Percentiles rank a stretch among this genome's conserved stretches.
phyloP scores from a whole-genome alignment of 2,888 invertebrate species.

The Agapetus fuscipes region DNA sequence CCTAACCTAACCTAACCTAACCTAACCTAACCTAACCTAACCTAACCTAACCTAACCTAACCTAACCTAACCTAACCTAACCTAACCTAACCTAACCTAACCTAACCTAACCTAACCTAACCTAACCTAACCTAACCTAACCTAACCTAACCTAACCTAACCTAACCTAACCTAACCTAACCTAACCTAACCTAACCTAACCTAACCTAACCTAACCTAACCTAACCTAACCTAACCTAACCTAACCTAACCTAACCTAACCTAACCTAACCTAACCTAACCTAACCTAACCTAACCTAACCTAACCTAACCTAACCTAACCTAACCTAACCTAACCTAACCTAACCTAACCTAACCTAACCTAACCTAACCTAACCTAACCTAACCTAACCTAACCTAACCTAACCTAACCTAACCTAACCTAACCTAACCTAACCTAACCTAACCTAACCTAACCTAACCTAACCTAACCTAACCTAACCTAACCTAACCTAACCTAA shows the following conservation, averaged over 20 bases:
- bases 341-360: slow-evolving; percentile 29
- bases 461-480: slow-evolving; percentile 24
- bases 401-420: slow-evolving; percentile 5
- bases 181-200: slow-evolving; percentile 25
- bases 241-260: slow-evolving; percentile 24
- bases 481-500: slow-evolving; percentile 24
- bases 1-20: slow-evolving; percentile 14
- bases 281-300: slow-evolving; percentile 26
- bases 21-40: slow-evolving; percentile 14
- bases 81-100: slow-evolving; percentile 25
- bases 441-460: slow-evolving; percentile 27
- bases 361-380: slow-evolving; percentile 16
- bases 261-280: slow-evolving; percentile 24
- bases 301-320: slow-evolving; percentile 28
- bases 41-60: slow-evolving; percentile 23
- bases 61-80: slow-evolving; percentile 24
- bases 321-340: slow-evolving; percentile 29
- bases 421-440: slow-evolving; percentile 23
- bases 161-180: slow-evolving; percentile 25
- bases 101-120: slow-evolving; percentile 24
- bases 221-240: slow-evolving; percentile 23
- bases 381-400: slow-evolving; percentile 5
- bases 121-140: slow-evolving; percentile 24
- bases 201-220: slow-evolving; percentile 24
- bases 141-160: slow-evolving; percentile 26